Conservation (phyloP, 2,113 vertebrate species). For the Eretmochelys imbricata region DNA sequence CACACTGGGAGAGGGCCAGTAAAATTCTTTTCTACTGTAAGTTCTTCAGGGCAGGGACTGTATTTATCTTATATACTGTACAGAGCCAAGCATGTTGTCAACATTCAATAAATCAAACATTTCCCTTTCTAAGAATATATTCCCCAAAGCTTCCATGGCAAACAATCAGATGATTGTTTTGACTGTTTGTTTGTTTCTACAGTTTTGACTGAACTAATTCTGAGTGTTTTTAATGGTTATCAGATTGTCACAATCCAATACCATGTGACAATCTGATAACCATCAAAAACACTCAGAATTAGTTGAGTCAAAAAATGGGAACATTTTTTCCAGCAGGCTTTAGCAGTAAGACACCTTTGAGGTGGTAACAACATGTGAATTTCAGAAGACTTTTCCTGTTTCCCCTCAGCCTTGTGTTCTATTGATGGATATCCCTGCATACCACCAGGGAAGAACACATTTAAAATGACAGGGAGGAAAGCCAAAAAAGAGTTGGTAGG, state of each 20-base stretch:
- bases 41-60: fast-evolving
- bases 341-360: not conserved
- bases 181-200: too few species aligned
- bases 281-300: not conserved
- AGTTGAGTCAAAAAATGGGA: not conserved
- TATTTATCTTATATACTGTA: fast-evolving
- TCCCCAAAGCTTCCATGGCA: fast-evolving
- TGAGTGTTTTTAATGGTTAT: too few species aligned
- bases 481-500: not conserved
- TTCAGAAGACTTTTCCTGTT: not conserved
- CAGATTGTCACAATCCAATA: not conserved
- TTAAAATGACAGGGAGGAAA: fast-evolving
- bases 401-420: fast-evolving
- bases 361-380: fast-evolving
- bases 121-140: not conserved
- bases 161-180: not conserved
- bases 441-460: not conserved
- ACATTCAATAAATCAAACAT: not conserved
- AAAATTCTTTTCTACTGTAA: not conserved
- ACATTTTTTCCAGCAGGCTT: not conserved
- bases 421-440: fast-evolving
- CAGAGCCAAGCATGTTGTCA: not conserved
- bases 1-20: fast-evolving
- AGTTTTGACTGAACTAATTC: too few species aligned
- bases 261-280: not conserved